These are phyloP conservation scores for Dasyurus viverrinus DNA, from an alignment of 2,113 vertebrate species.

Conservation along the genomic window DNA sequence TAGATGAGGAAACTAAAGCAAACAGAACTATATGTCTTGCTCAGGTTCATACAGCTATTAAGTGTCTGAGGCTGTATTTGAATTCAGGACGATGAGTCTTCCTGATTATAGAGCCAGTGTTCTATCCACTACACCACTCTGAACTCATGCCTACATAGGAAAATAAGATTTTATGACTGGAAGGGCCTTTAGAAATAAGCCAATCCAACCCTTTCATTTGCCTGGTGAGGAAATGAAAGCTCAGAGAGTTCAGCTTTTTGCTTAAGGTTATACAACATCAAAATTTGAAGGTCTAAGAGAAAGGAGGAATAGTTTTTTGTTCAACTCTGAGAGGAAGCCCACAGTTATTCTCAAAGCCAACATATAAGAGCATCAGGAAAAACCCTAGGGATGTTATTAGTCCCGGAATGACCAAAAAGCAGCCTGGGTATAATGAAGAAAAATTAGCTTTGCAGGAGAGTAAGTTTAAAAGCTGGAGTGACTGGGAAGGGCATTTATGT, in stretches of 20 bases:
- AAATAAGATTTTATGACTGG: not conserved
- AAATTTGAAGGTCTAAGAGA: no score
- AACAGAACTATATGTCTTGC: not conserved
- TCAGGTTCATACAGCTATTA: not conserved
- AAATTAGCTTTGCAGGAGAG: not conserved
- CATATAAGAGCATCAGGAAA: not conserved
- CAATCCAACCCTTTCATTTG: not conserved
- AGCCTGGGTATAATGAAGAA: not conserved
- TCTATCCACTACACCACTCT: not conserved
- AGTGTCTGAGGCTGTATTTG: not conserved
- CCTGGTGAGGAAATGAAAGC: not conserved
- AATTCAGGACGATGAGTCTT: not conserved
- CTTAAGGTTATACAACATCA: not conserved
- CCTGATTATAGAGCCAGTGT: not conserved
- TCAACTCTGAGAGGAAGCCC: no score
- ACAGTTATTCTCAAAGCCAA: not conserved
- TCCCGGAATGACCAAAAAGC: not conserved
- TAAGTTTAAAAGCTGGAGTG: not conserved
- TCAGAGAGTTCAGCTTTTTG: not conserved
- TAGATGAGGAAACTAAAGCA: not conserved
- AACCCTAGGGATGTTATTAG: not conserved
- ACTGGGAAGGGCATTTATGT: not conserved
- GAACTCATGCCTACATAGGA: not conserved
- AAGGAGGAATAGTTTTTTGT: no score
- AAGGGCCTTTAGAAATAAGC: not conserved